A percentile compares a stretch with the other conserved stretches of the same genome.
phyloP scores from a whole-genome alignment of 2,888 invertebrate genomes.

The Philonicus albiceps region DNA sequence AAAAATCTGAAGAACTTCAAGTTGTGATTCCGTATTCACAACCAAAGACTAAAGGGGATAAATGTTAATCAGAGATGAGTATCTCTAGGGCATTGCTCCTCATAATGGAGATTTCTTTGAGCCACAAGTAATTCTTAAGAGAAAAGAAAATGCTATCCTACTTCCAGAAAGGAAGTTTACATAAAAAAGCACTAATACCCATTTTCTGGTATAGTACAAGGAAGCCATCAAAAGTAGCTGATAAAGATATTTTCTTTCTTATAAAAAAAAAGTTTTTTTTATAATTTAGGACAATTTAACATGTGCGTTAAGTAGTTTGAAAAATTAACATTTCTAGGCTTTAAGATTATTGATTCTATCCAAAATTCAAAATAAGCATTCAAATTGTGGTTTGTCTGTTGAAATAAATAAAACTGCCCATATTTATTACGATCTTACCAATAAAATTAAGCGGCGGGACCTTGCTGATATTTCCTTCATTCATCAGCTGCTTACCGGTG shows the following conservation, averaged over 20 bases:
- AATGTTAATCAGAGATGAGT: neutral
- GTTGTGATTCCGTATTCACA: neutral
- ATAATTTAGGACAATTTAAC: neutral
- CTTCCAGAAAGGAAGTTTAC: neutral
- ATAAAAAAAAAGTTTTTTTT: neutral
- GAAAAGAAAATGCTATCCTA: neutral
- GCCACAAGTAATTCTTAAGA: neutral
- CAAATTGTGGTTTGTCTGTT: too few relatives aligned
- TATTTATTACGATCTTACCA: too few relatives aligned
- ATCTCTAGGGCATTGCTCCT: neutral
- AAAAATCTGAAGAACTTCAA: neutral
- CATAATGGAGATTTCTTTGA: neutral
- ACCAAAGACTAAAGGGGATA: neutral
- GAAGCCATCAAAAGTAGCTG: neutral
- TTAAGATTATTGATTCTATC: too few relatives aligned
- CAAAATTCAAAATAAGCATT: too few relatives aligned
- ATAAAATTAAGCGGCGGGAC: too few relatives aligned
- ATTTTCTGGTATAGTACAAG: neutral
- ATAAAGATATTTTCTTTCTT: neutral
- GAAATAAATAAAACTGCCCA: too few relatives aligned
- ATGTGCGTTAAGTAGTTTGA: neutral
- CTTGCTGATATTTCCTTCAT: too few relatives aligned
- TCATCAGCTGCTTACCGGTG: too few relatives aligned
- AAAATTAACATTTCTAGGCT: too few relatives aligned
- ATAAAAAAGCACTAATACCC: neutral